Evolutionary conservation across 1,140 invertebrate genomes (phyloP), one percentile per base, ranked within the genome.

Genomic region (Intoshia linei): DNA sequence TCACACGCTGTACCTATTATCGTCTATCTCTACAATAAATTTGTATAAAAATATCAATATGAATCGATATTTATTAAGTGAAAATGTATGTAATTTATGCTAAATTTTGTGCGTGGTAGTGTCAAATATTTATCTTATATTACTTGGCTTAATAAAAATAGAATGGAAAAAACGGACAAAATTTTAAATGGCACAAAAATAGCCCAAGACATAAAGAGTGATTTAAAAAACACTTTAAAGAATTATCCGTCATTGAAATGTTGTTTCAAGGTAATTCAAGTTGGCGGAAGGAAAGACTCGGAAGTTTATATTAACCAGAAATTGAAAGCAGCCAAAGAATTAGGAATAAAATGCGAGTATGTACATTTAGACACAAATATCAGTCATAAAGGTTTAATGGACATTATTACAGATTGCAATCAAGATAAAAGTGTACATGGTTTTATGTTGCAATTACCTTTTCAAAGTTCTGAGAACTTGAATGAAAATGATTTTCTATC

Each of bases 241-340:
- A 15, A 2, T 6, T 5, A n/a, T n/a, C 6, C 20, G 11, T 30
- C 15, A 27, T 7, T 11, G 3, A 4, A 13, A n/a, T 36, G 22
- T 27, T 7, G 23, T 21, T 38, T 25, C 22, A 29, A 25, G 29
- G 15, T 24, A 40, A 33, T 46, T 17, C 41, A 68, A 62, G 84
- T 95, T 25, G 87, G 87, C 2, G 70, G 69, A 2, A 63, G 83
- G 6, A 76, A 83, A 52, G 87, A 95, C 59, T 93, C 84, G n/a
- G 93, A 92, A 64, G 81, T 95, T 5, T 98, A 95, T 54, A 95
- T 95, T 50, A 63, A 74, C 27, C 81, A 78, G 69, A 98, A 95
- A 62, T 66, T 87, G 15, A 83, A 77, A 56, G 73, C 76, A 5
- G 81, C 83, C 1, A 65, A 59, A 21, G 73, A 83, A 47, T 74